These are phyloP conservation scores for Tachyglossus aculeatus DNA, from an alignment of 2,797 vertebrate genomes.

Conservation along the genomic window DNA sequence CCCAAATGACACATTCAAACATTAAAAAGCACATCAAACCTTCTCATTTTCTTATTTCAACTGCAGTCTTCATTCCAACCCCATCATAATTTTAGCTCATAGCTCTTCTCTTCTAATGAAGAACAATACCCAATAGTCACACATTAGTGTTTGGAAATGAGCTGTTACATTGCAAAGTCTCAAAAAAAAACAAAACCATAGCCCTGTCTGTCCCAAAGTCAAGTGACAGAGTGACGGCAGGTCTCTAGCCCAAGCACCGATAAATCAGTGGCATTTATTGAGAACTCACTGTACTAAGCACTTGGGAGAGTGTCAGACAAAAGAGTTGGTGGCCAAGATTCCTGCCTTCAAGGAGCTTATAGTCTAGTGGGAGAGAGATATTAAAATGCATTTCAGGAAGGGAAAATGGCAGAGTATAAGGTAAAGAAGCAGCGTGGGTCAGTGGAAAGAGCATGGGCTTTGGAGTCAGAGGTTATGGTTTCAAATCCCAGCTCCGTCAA, in stretches of 20 bases:
- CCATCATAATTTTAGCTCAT: constrained; percentile 7
- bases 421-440: no score
- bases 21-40: not conserved
- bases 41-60: not conserved
- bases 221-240: accelerated
- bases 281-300: no score
- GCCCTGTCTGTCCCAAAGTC: not conserved
- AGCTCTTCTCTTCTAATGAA: constrained; percentile 30
- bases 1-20: constrained; percentile 5
- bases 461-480: no score
- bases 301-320: not conserved
- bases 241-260: not conserved
- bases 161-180: not conserved
- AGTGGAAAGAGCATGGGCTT: no score
- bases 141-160: not conserved
- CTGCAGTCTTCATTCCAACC: not conserved
- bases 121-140: not conserved
- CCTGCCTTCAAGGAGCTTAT: not conserved
- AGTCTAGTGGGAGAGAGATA: not conserved
- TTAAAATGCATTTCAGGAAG: no score
- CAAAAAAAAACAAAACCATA: not conserved
- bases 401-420: no score
- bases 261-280: no score
- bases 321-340: no score
- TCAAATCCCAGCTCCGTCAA: no score